phyloP scores from a whole-genome alignment of 1,140 invertebrate species.

The Parasteatoda tepidariorum region DNA sequence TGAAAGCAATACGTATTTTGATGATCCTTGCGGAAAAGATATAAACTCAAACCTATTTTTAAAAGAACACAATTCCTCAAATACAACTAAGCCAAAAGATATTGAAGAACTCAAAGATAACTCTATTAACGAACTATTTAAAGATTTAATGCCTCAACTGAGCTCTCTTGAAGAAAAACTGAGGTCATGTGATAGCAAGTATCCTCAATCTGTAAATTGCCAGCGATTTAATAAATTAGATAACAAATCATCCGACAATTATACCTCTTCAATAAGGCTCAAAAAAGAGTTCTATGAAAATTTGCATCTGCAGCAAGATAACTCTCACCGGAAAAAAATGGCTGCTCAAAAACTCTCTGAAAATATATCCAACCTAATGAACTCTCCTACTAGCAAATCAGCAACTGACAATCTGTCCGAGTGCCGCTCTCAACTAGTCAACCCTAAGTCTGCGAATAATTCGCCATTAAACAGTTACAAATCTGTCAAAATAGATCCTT shows the following conservation, averaged over 20 bases:
- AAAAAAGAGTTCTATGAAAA: constrained; percentile 48
- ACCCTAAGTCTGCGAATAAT: too few species aligned
- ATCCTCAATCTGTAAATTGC: neutral
- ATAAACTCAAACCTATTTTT: too few species aligned
- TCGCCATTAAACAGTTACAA: too few species aligned
- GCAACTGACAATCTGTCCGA: neutral
- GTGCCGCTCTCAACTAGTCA: neutral
- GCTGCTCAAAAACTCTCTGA: constrained; percentile 43
- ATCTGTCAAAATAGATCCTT: too few species aligned
- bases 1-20: neutral
- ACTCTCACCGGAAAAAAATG: constrained; percentile 8
- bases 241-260: neutral
- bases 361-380: constrained; percentile 46
- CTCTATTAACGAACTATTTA: constrained; percentile 48
- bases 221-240: neutral
- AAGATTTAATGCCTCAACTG: constrained; percentile 29
- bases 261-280: constrained; percentile 2
- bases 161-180: constrained; percentile 38
- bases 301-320: neutral
- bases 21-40: neutral
- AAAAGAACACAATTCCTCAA: too few species aligned
- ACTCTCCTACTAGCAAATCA: neutral
- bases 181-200: constrained; percentile 10
- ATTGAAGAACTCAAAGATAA: neutral
- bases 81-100: too few species aligned